Base-by-base conservation (phyloP, 2,113 vertebrate genomes). In the Psittacus erithacus region DNA sequence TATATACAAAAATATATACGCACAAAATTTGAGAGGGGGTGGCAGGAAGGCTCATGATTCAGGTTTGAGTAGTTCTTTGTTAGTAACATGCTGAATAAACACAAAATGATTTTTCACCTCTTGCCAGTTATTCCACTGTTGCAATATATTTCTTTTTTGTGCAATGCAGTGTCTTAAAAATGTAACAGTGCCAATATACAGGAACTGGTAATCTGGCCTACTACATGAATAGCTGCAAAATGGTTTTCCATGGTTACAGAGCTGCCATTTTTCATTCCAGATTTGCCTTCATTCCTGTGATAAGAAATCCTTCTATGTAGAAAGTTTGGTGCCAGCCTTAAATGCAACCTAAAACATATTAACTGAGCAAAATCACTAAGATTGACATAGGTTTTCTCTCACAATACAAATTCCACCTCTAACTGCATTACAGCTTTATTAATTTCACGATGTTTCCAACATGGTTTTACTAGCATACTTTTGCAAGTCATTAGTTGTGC, bases 401-500 rank as follows among this genome's bases (percentile, higher is more conserved):
- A 69, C 92, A 96, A 95, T 49, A 81, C 6, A 39, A 71, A 67
- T 88, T 93, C 60, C 18, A 90, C 24, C 47, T 84, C 46, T 65
- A 94, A 85, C 29, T 55, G 44, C 7, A 73, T 71, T 89, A 81
- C 9, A 77, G 52, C 68, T 91, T 86, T 94, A 94, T 94, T 88
- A 89, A 93, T 94, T 64, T 87, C 28, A 18, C 13, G 70, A 24
- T 75, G 16, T 91, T 96, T 94, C 33, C 67, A 79, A 75, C 39
- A 53, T 29, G 33, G 13, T 88, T 97, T 96, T 96, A 88, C 79
- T 93, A 94, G 84, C 79, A 95, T 90, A 77, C 31, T 97, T 97
- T 97, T 89, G 75, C 86, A 98, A 97, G 77, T 77, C 73, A 96
- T 96, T 98, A 96, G 91, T 96, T 96, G 50, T 94, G 68, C 39